Evolutionary conservation across 2,113 vertebrate species (phyloP).

Genomic region (Corythornis madagascariensis): DNA sequence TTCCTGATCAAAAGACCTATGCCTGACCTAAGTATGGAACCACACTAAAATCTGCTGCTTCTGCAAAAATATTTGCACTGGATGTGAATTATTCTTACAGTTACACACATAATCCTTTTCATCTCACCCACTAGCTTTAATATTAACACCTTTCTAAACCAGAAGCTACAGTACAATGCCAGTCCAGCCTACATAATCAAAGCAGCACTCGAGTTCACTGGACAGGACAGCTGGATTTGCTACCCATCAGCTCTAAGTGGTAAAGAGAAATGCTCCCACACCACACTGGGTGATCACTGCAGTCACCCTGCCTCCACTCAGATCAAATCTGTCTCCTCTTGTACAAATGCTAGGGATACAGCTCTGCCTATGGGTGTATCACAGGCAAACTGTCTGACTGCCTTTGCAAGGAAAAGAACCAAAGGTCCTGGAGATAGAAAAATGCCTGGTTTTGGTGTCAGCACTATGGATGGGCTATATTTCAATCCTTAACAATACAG

Average conservation of each 20-base stretch:
- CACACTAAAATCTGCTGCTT: neutral
- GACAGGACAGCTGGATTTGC: neutral
- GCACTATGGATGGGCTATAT: neutral
- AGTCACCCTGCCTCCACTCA: neutral
- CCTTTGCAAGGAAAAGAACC: neutral
- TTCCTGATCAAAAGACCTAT: neutral
- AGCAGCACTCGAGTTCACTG: neutral
- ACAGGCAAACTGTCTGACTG: neutral
- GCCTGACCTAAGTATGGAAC: neutral
- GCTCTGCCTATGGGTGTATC: neutral
- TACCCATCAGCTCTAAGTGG: neutral
- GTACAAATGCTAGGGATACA: accelerated
- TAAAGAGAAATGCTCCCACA: neutral
- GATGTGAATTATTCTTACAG: neutral
- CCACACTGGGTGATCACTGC: neutral
- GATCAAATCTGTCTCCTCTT: neutral
- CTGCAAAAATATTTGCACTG: neutral
- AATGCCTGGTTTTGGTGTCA: neutral
- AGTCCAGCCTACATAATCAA: neutral
- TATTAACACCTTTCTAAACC: neutral
- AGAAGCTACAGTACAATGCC: neutral
- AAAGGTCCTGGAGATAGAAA: neutral
- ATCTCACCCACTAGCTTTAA: neutral
- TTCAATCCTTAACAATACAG: neutral
- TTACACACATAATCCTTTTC: neutral